Base-by-base conservation (phyloP, 2,797 vertebrate genomes). In the Holocentrus rufus region DNA sequence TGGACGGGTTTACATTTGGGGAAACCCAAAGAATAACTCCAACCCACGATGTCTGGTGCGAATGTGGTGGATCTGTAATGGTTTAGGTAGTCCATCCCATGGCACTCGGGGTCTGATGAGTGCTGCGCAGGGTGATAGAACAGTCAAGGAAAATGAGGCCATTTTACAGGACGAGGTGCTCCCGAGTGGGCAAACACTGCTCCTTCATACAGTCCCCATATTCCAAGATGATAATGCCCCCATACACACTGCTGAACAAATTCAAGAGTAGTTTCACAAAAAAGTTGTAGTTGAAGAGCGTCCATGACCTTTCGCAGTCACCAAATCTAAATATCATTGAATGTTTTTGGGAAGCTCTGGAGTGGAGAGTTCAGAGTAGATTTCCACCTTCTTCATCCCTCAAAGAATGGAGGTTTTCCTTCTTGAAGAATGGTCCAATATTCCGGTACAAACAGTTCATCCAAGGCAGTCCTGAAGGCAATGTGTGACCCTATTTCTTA, bases 381-480 rank as follows among this genome's bases (percentile, higher is more conserved):
- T 63, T 66, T 66, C 14, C 18, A 64, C 15, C 8, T 2, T 42
- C 55, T 47, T 20, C 44, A 5, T 17, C 15, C 5, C 44, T 46
- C 18, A 42, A 47, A 65, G 10, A 53, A 4, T 36, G 39, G 8
- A 59, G 31, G 8, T 49, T 75, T 76, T 54, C 56, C 55, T 58
- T 53, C 59, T 52, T 50, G 22, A 63, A 30, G 59, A 72, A 71
- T 62, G 52, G 69, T 85, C 72, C 71, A 46, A 52, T 50, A 60
- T 72, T 67, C 52, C 72, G 39, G 59, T 60, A 44, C 7, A 66
- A 15, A 69, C 47, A 54, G 65, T 58, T 76, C 46, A 70, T 64
- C 55, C 58, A 11, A 57, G 34, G 73, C 60, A 74, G 66, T 62
- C 63, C 62, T 73, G 61, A 74, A 69, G 56, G 59, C 47, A 71